Percentiles rank a stretch among this genome's conserved stretches.
Conservation (phyloP, 2,797 vertebrate species). For the Gouania willdenowi region DNA sequence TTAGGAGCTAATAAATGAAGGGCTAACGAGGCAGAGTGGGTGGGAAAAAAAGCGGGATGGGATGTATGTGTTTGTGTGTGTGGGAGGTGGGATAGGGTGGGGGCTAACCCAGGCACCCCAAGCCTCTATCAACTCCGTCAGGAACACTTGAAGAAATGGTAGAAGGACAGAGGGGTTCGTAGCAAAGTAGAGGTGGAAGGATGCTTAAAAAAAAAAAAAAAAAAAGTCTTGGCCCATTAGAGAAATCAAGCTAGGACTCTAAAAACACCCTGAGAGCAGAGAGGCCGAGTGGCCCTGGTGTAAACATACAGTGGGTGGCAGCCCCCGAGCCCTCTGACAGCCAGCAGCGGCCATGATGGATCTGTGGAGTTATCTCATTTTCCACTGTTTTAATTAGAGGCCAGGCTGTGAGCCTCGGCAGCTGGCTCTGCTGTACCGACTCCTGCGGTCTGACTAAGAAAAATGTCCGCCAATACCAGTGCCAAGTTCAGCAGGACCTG, state of each 20-base stretch:
- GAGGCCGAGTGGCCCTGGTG: constrained; percentile 80
- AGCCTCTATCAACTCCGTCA: constrained; percentile 69
- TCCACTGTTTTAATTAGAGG: constrained; percentile 99
- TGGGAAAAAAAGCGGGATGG: constrained; percentile 55
- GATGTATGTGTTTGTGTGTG: neutral
- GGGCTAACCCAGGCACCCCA: constrained; percentile 52
- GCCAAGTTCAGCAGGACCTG: constrained; percentile 88
- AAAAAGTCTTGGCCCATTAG: constrained; percentile 78
- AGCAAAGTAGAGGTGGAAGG: constrained; percentile 59
- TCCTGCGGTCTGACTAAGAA: constrained; percentile 95
- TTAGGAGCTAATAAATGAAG: constrained; percentile 81
- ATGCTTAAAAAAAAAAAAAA: constrained; percentile 70
- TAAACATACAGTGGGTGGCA: constrained; percentile 95
- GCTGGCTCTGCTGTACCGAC: constrained; percentile 91
- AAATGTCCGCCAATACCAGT: constrained; percentile 80
- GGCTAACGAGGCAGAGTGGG: constrained; percentile 73
- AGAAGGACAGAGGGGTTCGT: constrained; percentile 37
- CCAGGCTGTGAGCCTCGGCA: constrained; percentile 90
- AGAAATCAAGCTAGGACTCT: constrained; percentile 81
- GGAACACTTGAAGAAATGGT: constrained; percentile 65
- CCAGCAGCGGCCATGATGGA: constrained; percentile 92
- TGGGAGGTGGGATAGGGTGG: constrained; percentile 52
- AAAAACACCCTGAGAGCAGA: constrained; percentile 74
- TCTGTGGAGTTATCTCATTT: constrained; percentile 99
- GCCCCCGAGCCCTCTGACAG: constrained; percentile 84